Evolutionary conservation across 2,797 vertebrate species (phyloP), one percentile per base, ranked within the genome.

Genomic region (Atherinosoma microstoma): DNA sequence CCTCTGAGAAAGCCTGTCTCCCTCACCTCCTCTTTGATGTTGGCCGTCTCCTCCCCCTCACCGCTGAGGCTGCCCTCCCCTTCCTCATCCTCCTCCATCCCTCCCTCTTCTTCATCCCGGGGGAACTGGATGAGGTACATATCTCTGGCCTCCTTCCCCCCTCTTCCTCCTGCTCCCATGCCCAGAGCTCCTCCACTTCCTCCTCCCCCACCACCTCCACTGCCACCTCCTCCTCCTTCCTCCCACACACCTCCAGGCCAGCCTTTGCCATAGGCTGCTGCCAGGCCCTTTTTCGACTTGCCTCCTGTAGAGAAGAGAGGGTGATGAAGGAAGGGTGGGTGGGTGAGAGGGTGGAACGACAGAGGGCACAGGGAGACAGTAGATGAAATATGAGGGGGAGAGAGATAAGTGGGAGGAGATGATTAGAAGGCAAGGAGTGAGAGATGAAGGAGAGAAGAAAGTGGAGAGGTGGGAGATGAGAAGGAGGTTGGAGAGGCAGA

Each of bases 1-100:
- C 89, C 78, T 87, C 75, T n/a, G 87, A 90, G 90, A 85, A 84
- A 90, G 83, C 70, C 73, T 0, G 65, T 84, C 87, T 90, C 84
- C 85, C 92, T 94, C 91, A 94, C 94, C 93, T 94, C 94, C 93
- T 92, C 93, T 93, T 94, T 94, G 92, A 94, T 94, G 92, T 91
- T 87, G 85, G 89, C 74, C 36, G 88, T 90, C 89, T 94, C 94
- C 91, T 94, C 91, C 89, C 90, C 89, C 87, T 93, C 91, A 79
- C 83, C 85, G 66, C 88, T 84, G 84, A 90, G 85, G 86, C 87
- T 82, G 89, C 87, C 84, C 90, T 94, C 93, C 92, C 90, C 93
- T 90, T 93, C 94, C 88, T 91, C 91, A 73, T 94, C 94, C 79
- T 93, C 91, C 82, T 51, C 84, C 87, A 89, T 91, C 67, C 82